Base-by-base conservation (phyloP, 2,113 vertebrate species). In the Platichthys flesus region DNA sequence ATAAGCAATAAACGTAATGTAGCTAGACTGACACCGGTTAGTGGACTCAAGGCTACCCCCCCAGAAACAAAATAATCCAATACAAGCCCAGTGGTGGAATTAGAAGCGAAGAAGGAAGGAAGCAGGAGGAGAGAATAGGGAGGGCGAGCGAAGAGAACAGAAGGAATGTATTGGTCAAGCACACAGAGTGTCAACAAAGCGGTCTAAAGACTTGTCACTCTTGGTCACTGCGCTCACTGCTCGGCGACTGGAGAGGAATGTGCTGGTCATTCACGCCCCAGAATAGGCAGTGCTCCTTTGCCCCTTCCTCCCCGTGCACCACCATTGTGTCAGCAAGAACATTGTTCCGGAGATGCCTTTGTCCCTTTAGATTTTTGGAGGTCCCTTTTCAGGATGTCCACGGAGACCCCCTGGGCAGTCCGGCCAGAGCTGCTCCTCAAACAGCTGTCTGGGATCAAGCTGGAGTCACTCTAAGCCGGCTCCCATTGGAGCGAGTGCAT, bases 371-470 rank as follows among this genome's bases (percentile, higher is more conserved):
- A 87, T 74, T 79, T 92, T 89, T 90, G 75, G 84, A 90, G 87
- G 91, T 92, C 85, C 84, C 88, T 76, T 91, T 91, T 92, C 85
- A 90, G 87, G 84, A 78, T 76, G 76, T 88, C 59, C 74, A 83
- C 76, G 18, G 55, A 88, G 89, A 90, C 89, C 88, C 80, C 87
- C 89, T 84, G 81, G 79, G 87, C 83, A 75, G 85, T 63, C 84
- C 67, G 86, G 76, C 84, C 85, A 73, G 21, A 60, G 86, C 86
- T 80, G 76, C 59, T 87, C 71, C 71, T 78, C 52, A 73, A 91
- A 91, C 93, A 94, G 92, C 92, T 94, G 92, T 90, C 88, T 70
- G 67, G 83, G 87, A 93, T 92, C 89, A 94, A 87, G 76, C 84
- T 80, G 81, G 73, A 93, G 91, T 93, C 88, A 83, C 82, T 83